These are phyloP conservation scores for Leucoraja ocellata DNA, from an alignment of 2,797 vertebrate species.

Conservation along the genomic window DNA sequence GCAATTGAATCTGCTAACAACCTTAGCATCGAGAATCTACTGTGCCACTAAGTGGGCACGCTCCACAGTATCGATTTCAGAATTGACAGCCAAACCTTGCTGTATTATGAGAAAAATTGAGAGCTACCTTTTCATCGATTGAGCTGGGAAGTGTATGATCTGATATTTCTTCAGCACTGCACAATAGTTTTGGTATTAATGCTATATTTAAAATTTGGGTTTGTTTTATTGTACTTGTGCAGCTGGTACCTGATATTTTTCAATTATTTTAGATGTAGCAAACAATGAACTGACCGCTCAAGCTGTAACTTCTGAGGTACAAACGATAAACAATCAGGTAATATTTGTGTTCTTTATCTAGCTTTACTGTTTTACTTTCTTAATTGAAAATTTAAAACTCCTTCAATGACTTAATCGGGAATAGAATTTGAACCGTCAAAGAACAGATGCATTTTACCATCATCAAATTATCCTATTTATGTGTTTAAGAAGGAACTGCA, in stretches of 20 bases:
- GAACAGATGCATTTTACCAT: not conserved
- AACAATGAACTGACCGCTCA: constrained; percentile 75
- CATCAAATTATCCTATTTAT: not conserved
- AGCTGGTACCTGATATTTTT: rapidly evolving
- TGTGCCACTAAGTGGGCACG: not conserved
- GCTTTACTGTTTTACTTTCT: not conserved
- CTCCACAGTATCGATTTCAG: not conserved
- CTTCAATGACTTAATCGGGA: not conserved
- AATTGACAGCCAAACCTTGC: not conserved
- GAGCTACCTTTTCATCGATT: not conserved
- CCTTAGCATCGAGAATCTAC: not conserved
- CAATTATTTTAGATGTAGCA: constrained; percentile 56
- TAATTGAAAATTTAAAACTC: not conserved
- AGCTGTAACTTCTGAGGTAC: constrained; percentile 56
- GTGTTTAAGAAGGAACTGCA: not conserved
- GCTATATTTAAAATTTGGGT: not conserved
- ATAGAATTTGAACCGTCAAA: not conserved
- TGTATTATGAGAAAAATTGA: not conserved
- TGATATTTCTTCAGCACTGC: not conserved
- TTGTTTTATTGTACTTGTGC: not conserved
- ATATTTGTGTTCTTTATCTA: not conserved
- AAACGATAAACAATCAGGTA: constrained; percentile 38
- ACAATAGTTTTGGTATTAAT: not conserved
- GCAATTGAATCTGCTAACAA: not conserved
- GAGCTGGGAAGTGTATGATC: not conserved